Percentiles rank a stretch among this genome's conserved stretches.
These are phyloP conservation scores for Pomacea canaliculata DNA, from an alignment of 2,888 invertebrate species.

Conservation along the genomic window DNA sequence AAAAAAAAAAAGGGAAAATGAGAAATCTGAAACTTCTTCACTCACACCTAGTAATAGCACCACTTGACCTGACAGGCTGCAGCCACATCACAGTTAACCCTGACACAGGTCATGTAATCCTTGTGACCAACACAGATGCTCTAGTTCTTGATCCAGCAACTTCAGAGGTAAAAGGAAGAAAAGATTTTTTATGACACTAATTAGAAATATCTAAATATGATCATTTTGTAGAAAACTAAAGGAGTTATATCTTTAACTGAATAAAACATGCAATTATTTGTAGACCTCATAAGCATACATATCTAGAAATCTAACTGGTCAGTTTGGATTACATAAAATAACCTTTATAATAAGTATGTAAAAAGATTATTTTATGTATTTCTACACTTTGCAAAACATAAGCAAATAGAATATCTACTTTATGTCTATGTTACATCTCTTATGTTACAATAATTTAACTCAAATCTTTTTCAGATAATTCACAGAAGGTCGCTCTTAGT, in stretches of 20 bases:
- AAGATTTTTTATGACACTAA: not conserved
- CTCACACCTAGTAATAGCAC: slow-evolving; percentile 29
- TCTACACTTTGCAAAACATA: no score
- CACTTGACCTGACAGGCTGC: slow-evolving; percentile 33
- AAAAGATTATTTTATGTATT: no score
- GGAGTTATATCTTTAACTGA: no score
- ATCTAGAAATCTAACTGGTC: no score
- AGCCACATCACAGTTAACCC: slow-evolving; percentile 50
- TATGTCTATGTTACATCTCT: not conserved
- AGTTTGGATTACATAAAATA: no score
- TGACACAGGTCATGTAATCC: slow-evolving; percentile 55
- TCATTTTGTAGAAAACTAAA: no score
- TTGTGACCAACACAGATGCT: slow-evolving; percentile 47
- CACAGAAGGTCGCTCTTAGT: slow-evolving; percentile 31
- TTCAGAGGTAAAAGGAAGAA: not conserved
- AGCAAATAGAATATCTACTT: no score
- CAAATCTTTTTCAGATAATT: slow-evolving; percentile 16
- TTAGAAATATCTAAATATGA: no score
- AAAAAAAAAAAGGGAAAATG: slow-evolving; percentile 35
- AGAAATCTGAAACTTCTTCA: slow-evolving; percentile 52
- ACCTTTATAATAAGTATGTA: no score
- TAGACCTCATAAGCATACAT: no score
- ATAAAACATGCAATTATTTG: no score
- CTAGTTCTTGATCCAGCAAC: slow-evolving; percentile 22
- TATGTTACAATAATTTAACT: not conserved